phyloP scores from a whole-genome alignment of 1,140 invertebrate species.

The Plutomurus gul region DNA sequence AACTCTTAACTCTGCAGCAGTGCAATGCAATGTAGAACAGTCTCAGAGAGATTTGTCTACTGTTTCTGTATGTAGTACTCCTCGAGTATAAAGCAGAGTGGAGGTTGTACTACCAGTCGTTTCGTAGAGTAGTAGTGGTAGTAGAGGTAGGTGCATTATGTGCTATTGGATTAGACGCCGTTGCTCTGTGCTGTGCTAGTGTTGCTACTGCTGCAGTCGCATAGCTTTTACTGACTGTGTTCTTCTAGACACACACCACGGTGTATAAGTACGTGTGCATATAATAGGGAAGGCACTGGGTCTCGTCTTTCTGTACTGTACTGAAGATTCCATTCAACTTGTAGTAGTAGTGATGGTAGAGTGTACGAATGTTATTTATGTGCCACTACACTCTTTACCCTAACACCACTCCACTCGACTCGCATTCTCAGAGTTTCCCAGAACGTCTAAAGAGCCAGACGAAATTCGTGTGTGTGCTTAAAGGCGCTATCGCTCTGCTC shows the following conservation, averaged over 20 bases:
- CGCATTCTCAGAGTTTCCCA: neutral
- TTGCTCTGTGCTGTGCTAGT: too few species aligned
- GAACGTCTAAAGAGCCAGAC: neutral
- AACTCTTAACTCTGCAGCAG: neutral
- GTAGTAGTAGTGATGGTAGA: neutral
- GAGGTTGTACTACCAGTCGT: too few species aligned
- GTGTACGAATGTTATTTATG: constrained; percentile 29
- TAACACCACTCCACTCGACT: neutral
- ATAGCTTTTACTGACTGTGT: too few species aligned
- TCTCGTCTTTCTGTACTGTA: neutral
- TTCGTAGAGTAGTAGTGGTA: neutral
- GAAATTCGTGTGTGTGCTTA: neutral
- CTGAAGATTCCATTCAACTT: neutral
- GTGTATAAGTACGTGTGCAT: too few species aligned
- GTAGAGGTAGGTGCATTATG: neutral
- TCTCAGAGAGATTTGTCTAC: too few species aligned
- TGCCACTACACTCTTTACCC: neutral
- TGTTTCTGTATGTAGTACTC: too few species aligned
- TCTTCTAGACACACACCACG: too few species aligned
- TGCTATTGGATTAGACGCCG: too few species aligned
- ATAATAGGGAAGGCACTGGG: too few species aligned
- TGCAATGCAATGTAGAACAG: neutral
- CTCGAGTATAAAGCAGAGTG: too few species aligned
- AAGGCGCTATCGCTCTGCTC: too few species aligned
- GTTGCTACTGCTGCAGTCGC: too few species aligned